phyloP scores from a whole-genome alignment of 2,888 invertebrate species.

The Chrysomela aeneicollis region DNA sequence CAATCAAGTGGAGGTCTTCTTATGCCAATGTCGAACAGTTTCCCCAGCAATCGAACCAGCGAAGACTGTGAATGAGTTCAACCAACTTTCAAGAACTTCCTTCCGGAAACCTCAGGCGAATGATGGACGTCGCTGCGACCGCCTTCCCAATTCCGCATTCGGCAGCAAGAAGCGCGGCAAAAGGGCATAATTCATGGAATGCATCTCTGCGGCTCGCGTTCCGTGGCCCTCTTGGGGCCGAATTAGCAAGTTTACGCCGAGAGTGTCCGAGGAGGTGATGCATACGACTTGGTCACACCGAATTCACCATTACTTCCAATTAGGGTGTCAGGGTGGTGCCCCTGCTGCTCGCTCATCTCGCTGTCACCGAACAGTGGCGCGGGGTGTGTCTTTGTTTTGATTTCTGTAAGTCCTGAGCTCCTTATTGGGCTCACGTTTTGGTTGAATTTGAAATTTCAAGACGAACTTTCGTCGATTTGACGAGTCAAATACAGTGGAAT shows the following conservation, averaged over 20 bases:
- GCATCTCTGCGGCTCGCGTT: conserved; percentile 41
- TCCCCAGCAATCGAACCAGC: too few relatives aligned
- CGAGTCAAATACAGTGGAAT: too few relatives aligned
- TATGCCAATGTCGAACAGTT: too few relatives aligned
- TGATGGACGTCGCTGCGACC: conserved; percentile 33
- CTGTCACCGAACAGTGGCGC: conserved; percentile 20
- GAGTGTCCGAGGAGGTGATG: conserved; percentile 53
- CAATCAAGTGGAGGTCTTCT: too few relatives aligned
- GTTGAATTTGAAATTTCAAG: too few relatives aligned
- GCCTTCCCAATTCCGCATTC: conserved; percentile 32
- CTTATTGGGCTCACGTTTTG: too few relatives aligned
- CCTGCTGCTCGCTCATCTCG: conserved; percentile 24
- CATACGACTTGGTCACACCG: conserved; percentile 55
- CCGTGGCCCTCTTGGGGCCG: conserved; percentile 51
- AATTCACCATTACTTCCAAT: conserved; percentile 58
- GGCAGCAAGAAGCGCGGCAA: conserved; percentile 30
- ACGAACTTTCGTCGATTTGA: too few relatives aligned
- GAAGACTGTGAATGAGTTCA: too few relatives aligned
- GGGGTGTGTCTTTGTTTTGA: conserved; percentile 26
- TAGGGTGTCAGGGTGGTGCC: conserved; percentile 55
- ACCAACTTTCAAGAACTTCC: neutral
- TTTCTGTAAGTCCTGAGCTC: too few relatives aligned
- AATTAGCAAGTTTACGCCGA: conserved; percentile 57
- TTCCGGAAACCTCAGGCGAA: conserved; percentile 23
- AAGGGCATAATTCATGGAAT: conserved; percentile 49